Base-by-base conservation (phyloP, 2,113 vertebrate genomes). In the Odobenus rosmarus region DNA sequence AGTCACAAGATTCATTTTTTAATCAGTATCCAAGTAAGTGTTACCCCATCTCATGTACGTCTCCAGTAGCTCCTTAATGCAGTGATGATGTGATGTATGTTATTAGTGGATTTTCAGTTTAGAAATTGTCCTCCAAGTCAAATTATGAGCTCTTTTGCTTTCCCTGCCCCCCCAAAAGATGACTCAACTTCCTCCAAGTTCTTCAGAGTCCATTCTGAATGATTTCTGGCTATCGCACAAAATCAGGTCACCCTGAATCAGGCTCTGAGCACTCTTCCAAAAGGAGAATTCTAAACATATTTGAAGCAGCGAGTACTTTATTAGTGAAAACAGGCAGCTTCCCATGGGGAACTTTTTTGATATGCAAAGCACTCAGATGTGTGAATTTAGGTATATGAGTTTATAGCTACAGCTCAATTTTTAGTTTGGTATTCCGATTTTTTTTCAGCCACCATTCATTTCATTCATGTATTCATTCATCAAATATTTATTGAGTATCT, bases 391-490 rank as follows among this genome's bases (percentile, higher is more conserved):
- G 14, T 93, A 3, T 72, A 24, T 62, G 67, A 62, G 39, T 55
- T 77, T 86, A 33, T 92, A 87, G 26, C 53, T 31, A 49, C 28
- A 83, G 31, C 55, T 95, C 53, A 71, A 49, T 61, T 55, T 97
- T 82, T 59, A 77, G 24, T 76, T 84, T 81, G 16, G 28, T 67
- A 11, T 42, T 90, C 71, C 85, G 18, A n/a, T 61, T 90, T 92
- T 83, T 83, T 51, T 76, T 86, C 31, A 74, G 69, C 2, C 5
- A 28, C 19, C 13, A 83, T 79, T 93, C 51, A 89, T 77, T 77
- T 49, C 42, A 93, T 85, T 89, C 80, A 51, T 79, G 33, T 51
- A 85, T 71, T 97, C 13, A 93, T 79, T 96, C 59, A 79, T 83
- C 31, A 86, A 69, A 76, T 88, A 95, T 69, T 91, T 88, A 88